phyloP scores from a whole-genome alignment of 2,888 invertebrate species.

The Drosophila putrida region DNA sequence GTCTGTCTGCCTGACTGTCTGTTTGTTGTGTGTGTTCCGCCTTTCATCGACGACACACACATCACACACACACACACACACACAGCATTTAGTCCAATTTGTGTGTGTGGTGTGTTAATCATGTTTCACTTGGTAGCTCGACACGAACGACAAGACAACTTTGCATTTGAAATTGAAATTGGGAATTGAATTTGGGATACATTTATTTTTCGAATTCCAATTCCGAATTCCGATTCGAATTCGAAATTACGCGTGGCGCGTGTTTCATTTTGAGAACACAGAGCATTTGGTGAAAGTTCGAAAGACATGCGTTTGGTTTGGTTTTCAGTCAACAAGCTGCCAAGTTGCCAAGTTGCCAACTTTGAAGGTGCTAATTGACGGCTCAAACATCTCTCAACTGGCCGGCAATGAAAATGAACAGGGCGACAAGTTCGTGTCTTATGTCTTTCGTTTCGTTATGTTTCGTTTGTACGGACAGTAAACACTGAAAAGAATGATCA shows the following conservation, averaged over 20 bases:
- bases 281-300: slow-evolving; percentile 63
- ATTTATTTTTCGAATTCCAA: not conserved
- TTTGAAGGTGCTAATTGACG: slow-evolving; percentile 71
- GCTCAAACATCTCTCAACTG: slow-evolving; percentile 29
- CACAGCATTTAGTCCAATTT: slow-evolving; percentile 61
- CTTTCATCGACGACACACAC: slow-evolving; percentile 51
- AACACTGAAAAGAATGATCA: not conserved
- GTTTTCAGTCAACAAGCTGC: slow-evolving; percentile 28
- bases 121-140: slow-evolving; percentile 68
- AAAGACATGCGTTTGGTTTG: slow-evolving; percentile 25
- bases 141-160: slow-evolving; percentile 64
- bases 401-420: slow-evolving; percentile 10
- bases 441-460: slow-evolving; percentile 68
- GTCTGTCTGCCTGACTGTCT: not conserved
- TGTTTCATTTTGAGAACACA: slow-evolving; percentile 63
- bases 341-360: slow-evolving; percentile 35
- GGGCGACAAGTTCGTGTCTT: slow-evolving; percentile 55
- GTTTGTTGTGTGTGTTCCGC: slow-evolving; percentile 50
- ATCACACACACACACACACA: slow-evolving; percentile 28
- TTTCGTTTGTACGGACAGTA: too few relatives aligned
- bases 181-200: slow-evolving; percentile 28
- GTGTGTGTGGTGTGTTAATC: slow-evolving; percentile 75
- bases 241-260: slow-evolving; percentile 42
- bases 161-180: slow-evolving; percentile 67
- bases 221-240: slow-evolving; percentile 35